Base-by-base conservation (phyloP, 2,797 vertebrate species). In the Coranthus polyacanthus region DNA sequence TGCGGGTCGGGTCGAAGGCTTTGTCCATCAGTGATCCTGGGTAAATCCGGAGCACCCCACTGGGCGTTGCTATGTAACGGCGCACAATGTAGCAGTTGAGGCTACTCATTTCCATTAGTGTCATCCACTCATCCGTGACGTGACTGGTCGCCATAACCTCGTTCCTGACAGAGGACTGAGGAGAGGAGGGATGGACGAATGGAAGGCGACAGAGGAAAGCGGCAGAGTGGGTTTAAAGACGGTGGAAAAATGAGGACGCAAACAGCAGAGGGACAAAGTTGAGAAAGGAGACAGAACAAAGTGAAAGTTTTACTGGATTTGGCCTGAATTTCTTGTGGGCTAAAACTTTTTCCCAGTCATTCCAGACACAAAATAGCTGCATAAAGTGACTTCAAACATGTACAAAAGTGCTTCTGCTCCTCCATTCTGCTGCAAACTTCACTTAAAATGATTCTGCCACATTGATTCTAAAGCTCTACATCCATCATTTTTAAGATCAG, bases 51-150 rank as follows among this genome's bases (percentile, higher is more conserved):
- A 99, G 97, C 94, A 99, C 98, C 90, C 98, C 98, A 89, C 97
- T 98, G 96, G 98, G 98, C 55, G 98, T 99, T 96, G 98, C 98
- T 96, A 99, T 99, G 97, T 99, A 99, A 96, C 98, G 98, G 39
- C 98, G 93, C 88, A 99, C 98, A 96, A 99, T 98, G 90, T 97
- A 99, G 81, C 97, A 97, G 95, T 98, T 98, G 91, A 99, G 95
- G 94, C 94, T 95, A 80, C 97, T 98, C 93, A 97, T 97, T 94
- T 99, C 98, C 97, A 98, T 98, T 91, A 98, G 96, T 91, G 95
- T 97, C 97, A 99, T 98, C 98, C 98, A 99, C 95, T 98, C 97
- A 95, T 99, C 97, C 85, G 97, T 98, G 94, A 99, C 96, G 87
- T 99, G 97, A 96, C 98, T 98, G 93, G 98, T 99, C 59, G 98